Evolutionary conservation across 2,888 invertebrate species (phyloP), one percentile per base, ranked within the genome.

Genomic region (Anoplius nigerrimus): DNA sequence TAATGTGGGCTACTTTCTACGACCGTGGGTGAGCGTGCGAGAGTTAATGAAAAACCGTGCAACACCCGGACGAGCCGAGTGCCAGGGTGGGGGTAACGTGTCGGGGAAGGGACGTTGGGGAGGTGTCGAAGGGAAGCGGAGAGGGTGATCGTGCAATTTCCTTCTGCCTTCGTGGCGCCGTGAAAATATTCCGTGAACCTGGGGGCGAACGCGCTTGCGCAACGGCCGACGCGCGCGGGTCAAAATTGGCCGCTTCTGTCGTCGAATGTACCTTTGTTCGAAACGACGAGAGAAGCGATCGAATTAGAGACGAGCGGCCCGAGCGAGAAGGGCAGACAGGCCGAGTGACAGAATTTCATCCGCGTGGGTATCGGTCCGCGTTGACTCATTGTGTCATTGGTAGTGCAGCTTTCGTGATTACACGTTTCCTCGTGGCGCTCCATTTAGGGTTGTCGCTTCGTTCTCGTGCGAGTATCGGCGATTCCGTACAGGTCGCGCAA

Each of bases 1-100:
- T 72, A 76, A 83, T 75, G 71, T 71, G 76, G 74, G 75, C 80
- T 82, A 80, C 83, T 82, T 84, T 83, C 84, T 81, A 82, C 62
- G 72, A 74, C 62, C 66, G 66, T 76, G 70, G 58, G 64, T 55
- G 74, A 73, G 72, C 62, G 72, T 72, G 74, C 46, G 62, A 66
- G 74, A 74, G 74, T 75, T 75, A 76, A 75, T 75, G 79, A 81
- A 82, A 79, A 79, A 71, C 55, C 66, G 58, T 56, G 60, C 54
- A 58, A 22, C 53, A 20, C 21, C 20, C 52, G 52, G 11, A n/a
- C 5, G n/a, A 6, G 5, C n/a, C 18, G 15, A 13, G 48, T 48
- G 18, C 5, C 16, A n/a, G 18, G 13, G 21, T 2, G 18, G 18
- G 18, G 13, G 24, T 21, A 13, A 13, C 4, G 53, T 21, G 21